Percentiles rank a stretch among this genome's conserved stretches.
Conservation (phyloP, 1,140 invertebrate genomes). For the Philotrypesis tridentata region DNA sequence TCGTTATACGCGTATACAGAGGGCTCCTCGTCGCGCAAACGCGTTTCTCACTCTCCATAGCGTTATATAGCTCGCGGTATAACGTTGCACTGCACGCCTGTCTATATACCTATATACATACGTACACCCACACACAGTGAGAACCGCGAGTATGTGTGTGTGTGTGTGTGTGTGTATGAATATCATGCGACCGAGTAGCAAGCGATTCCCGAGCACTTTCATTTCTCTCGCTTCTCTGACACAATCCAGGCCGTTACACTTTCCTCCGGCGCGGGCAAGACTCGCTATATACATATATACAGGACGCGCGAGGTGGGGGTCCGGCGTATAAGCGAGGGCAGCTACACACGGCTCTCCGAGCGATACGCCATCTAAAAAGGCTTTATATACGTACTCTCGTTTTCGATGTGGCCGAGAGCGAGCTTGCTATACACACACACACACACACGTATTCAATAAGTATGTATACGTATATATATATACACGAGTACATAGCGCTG, state of each 20-base stretch:
- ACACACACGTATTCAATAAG: too few relatives aligned
- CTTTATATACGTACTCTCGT: conserved; percentile 60
- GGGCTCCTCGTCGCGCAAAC: too few relatives aligned
- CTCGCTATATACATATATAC: too few relatives aligned
- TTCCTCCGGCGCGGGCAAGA: conserved; percentile 54
- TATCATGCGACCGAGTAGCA: conserved; percentile 39
- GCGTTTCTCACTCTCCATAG: neutral
- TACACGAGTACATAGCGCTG: too few relatives aligned
- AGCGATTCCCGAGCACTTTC: conserved; percentile 63
- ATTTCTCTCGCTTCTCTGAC: conserved; percentile 68
- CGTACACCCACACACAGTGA: neutral
- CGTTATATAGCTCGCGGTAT: neutral
- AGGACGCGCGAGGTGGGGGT: too few relatives aligned
- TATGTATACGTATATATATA: too few relatives aligned
- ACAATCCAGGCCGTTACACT: conserved; percentile 67
- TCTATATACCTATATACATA: conserved; percentile 6
- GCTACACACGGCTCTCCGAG: neutral
- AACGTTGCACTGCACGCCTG: too few relatives aligned
- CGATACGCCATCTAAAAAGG: conserved; percentile 55
- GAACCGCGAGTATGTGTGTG: neutral
- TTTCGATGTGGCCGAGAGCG: conserved; percentile 58
- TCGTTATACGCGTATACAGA: too few relatives aligned
- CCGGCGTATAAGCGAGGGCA: neutral
- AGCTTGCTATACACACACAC: too few relatives aligned
- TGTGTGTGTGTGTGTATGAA: conserved; percentile 30